Conservation (phyloP, 2,888 invertebrate species). For the Nomada fabriciana region DNA sequence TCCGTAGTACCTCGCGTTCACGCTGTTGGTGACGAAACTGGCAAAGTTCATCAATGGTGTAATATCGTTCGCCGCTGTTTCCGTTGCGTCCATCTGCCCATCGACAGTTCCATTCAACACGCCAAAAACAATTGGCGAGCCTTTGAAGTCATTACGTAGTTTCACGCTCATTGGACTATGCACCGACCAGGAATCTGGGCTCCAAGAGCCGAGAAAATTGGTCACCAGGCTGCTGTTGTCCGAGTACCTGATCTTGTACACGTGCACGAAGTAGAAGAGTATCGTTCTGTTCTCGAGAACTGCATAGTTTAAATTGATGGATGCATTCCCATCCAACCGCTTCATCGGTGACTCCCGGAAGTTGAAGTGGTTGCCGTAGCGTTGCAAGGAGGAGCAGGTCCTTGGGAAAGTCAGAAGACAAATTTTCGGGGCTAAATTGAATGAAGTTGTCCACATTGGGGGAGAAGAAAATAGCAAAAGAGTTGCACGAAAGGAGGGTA, state of each 20-base stretch:
- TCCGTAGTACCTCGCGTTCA: constrained; percentile 85
- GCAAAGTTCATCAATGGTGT: constrained; percentile 84
- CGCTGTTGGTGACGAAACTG: constrained; percentile 85
- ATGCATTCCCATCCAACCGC: constrained; percentile 53
- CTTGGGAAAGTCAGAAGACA: constrained; percentile 39
- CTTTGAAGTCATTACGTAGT: constrained; percentile 77
- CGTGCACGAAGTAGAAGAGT: constrained; percentile 78
- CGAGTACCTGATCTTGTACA: constrained; percentile 79
- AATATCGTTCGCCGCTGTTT: constrained; percentile 85
- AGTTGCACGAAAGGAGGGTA: no score
- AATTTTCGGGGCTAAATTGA: neutral
- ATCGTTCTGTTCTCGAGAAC: constrained; percentile 70
- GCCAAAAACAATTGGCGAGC: constrained; percentile 84
- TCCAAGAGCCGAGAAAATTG: constrained; percentile 79
- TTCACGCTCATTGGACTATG: constrained; percentile 75
- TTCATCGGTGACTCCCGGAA: constrained; percentile 44
- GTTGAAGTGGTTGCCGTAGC: constrained; percentile 37
- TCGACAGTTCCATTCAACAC: constrained; percentile 84
- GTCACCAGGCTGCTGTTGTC: constrained; percentile 80
- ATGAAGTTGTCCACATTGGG: neutral
- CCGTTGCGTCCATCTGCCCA: constrained; percentile 80
- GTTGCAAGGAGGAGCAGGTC: constrained; percentile 60
- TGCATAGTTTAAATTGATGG: constrained; percentile 71
- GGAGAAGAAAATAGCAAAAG: neutral
- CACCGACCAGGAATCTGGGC: constrained; percentile 71